Evolutionary conservation across 2,888 invertebrate species (phyloP), one percentile per base, ranked within the genome.

Genomic region (Petrophora chlorosata): DNA sequence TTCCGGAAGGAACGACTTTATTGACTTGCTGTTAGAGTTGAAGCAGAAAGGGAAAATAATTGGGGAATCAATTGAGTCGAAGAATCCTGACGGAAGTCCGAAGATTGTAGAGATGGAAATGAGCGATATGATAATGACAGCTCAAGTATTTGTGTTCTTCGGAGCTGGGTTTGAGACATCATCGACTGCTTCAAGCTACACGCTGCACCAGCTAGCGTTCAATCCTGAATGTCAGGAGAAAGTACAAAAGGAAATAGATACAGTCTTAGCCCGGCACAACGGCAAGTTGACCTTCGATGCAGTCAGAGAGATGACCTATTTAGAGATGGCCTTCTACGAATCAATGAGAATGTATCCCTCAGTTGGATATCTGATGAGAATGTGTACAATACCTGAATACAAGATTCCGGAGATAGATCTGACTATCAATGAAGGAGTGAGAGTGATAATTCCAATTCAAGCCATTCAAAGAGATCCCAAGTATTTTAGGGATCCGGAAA

Each of bases 161-260:
- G 89, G 82, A 10, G 91, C 91, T 43, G 91, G 91, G 4, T 91
- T 89, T 57, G 91, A 91, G 64, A 91, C 91, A 2, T 91, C 91
- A 0, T 91, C 91, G 0, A 85, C 87, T 0, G 81, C 89, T 3
- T 82, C 91, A 0, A 88, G 90, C 72, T 90, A 81, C 34, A 78
- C 85, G 2, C 67, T 90, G n/a, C 90, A 91, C 56, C 81, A 86
- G 53, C 64, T 91, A 5, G 91, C 91, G 15, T 84, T 80, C 12
- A 71, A 91, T 60, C 84, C 84, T 2, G 84, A 90, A 2, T 79
- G 77, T 19, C 91, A 91, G 59, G 70, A 71, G 38, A 89, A 79
- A 69, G 76, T 82, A 3, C 84, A 85, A 49, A 63, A 79, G 51
- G 90, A 91, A 70, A 75, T 91, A 3, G 90, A 88, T 43, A 64